These are phyloP conservation scores for Macrobrachium nipponense DNA, from an alignment of 1,140 invertebrate species.

Conservation along the genomic window DNA sequence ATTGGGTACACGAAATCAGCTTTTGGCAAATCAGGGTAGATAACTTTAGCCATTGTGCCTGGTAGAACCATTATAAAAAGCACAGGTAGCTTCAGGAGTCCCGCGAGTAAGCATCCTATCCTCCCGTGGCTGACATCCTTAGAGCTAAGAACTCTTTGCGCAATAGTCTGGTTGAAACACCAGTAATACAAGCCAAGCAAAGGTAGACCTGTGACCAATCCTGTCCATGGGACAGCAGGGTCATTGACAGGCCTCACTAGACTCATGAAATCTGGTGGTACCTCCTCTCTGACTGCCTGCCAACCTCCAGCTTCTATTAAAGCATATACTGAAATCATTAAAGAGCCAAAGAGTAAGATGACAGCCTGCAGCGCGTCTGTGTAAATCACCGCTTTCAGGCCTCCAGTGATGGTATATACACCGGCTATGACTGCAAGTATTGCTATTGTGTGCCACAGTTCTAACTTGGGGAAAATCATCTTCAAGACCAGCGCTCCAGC, in stretches of 20 bases:
- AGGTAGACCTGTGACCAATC: not conserved
- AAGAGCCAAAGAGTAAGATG: not conserved
- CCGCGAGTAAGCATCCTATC: not conserved
- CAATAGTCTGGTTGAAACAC: not conserved
- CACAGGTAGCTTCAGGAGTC: not conserved
- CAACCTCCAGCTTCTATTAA: not conserved
- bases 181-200: slow-evolving; percentile 1
- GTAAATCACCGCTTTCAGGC: not conserved
- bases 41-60: not conserved
- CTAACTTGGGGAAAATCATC: not conserved
- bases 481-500: slow-evolving; percentile 3
- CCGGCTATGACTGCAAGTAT: slow-evolving; percentile 4
- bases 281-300: not conserved
- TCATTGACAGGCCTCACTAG: not conserved
- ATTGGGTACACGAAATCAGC: slow-evolving; percentile 15
- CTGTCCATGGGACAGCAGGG: not conserved
- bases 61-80: slow-evolving; percentile 19
- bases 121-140: not conserved
- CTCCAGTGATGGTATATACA: not conserved
- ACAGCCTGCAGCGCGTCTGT: not conserved
- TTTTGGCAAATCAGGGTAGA: slow-evolving; percentile 9
- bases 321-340: not conserved
- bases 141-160: not conserved
- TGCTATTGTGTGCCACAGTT: not conserved
- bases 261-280: not conserved